Percentiles rank a stretch among this genome's conserved stretches.
Conservation (phyloP, 92 coral and sea anemone genomes). For the Umimayanthus kanabou region DNA sequence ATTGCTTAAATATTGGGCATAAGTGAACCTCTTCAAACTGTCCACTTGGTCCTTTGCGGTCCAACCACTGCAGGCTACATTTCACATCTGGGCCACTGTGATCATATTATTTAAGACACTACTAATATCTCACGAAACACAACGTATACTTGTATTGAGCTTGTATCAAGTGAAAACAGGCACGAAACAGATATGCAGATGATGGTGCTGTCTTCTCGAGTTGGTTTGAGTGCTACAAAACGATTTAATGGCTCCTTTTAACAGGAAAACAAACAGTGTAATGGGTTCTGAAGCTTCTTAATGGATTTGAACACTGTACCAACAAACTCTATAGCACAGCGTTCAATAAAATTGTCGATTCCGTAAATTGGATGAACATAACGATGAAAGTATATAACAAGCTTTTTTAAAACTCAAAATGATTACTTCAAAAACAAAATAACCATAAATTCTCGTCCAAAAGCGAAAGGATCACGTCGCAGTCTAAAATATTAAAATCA, state of each 20-base stretch:
- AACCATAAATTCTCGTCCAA: not conserved
- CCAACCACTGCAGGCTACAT: not conserved
- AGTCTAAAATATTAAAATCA: no score
- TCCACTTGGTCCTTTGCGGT: not conserved
- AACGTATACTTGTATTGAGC: no score
- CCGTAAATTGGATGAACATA: not conserved
- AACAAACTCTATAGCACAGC: not conserved
- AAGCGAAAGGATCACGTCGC: constrained; percentile 8
- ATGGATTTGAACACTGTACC: constrained; percentile 1
- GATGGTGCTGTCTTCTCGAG: not conserved
- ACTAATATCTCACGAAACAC: no score
- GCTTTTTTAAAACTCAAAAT: not conserved
- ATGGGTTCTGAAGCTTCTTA: constrained; percentile 12
- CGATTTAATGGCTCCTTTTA: not conserved
- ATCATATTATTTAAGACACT: no score
- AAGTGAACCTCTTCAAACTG: not conserved
- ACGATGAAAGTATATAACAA: not conserved
- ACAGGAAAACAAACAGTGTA: constrained; percentile 33
- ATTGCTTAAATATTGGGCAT: not conserved
- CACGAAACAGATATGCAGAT: not conserved
- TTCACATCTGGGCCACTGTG: not conserved
- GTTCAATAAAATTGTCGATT: not conserved
- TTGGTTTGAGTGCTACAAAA: constrained; percentile 11
- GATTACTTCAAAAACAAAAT: not conserved
- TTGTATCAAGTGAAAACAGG: not conserved